Percentiles rank a stretch among this genome's conserved stretches.
phyloP scores from a whole-genome alignment of 2,113 vertebrate species.

The Girardinichthys multiradiatus region DNA sequence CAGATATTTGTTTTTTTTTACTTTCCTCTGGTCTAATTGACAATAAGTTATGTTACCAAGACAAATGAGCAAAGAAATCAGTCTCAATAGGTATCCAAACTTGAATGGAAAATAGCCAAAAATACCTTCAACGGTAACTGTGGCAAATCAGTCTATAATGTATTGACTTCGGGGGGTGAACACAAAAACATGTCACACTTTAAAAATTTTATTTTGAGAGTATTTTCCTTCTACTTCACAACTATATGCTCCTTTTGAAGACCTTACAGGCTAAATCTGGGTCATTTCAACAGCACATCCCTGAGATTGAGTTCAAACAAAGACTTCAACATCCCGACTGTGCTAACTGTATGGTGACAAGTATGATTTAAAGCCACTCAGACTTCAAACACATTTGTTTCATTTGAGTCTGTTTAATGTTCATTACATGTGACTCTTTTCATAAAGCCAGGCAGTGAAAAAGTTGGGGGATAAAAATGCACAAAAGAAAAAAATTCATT shows the following conservation, averaged over 20 bases:
- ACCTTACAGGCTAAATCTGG: constrained; percentile 18
- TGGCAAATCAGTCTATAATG: too few relatives aligned
- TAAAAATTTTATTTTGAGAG: too few relatives aligned
- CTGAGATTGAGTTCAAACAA: constrained; percentile 6
- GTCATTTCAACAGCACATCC: constrained; percentile 28
- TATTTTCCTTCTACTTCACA: neutral
- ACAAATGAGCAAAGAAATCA: too few relatives aligned
- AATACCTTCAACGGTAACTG: too few relatives aligned
- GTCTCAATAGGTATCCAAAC: too few relatives aligned
- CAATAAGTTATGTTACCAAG: too few relatives aligned
- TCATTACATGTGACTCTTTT: constrained; percentile 61
- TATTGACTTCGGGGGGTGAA: too few relatives aligned
- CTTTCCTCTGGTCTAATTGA: too few relatives aligned
- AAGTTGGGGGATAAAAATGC: neutral
- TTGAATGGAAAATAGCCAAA: too few relatives aligned
- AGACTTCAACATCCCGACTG: constrained; percentile 40
- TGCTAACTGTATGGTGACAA: constrained; percentile 31
- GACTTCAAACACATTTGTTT: constrained; percentile 54
- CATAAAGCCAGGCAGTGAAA: constrained; percentile 38
- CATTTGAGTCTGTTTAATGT: constrained; percentile 58
- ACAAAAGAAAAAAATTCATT: constrained; percentile 51
- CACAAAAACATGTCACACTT: too few relatives aligned
- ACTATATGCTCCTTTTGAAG: neutral
- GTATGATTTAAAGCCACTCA: constrained; percentile 46
- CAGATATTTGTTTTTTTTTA: too few relatives aligned